phyloP scores from a whole-genome alignment of 1,140 invertebrate genomes.

The Drosophila sturtevanti region DNA sequence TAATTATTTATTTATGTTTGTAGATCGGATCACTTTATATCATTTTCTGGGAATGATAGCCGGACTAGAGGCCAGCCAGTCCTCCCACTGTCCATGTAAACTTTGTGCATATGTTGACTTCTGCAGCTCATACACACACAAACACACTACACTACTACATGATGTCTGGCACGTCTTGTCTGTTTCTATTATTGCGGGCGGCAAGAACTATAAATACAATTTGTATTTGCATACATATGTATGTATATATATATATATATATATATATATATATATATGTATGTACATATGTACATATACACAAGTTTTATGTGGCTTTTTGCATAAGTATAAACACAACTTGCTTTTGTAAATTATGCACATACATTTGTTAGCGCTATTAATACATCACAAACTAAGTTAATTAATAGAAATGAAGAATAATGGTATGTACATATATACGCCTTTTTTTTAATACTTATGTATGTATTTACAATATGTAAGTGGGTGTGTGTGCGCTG shows the following conservation, averaged over 20 bases:
- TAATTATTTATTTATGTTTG: background rate
- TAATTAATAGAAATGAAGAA: too few species aligned
- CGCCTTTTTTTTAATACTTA: background rate
- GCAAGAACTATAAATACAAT: too few species aligned
- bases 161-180: background rate
- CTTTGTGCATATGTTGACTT: background rate
- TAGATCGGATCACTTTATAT: background rate
- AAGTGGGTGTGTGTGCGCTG: constrained; percentile 12
- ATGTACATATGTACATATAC: background rate
- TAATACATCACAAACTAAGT: too few species aligned
- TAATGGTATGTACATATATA: background rate
- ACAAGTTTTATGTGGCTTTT: too few species aligned
- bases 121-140: background rate
- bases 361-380: too few species aligned
- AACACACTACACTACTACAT: background rate
- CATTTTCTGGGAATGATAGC: too few species aligned
- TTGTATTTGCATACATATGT: too few species aligned
- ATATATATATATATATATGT: background rate
- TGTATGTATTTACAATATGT: constrained; percentile 9
- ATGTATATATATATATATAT: background rate
- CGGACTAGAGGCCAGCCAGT: too few species aligned
- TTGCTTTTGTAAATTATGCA: too few species aligned
- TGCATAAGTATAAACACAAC: too few species aligned
- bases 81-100: background rate
- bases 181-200: too few species aligned